Percentiles rank a stretch among this genome's conserved stretches.
These are phyloP conservation scores for Orthosia gothica DNA, from an alignment of 2,888 invertebrate genomes.

Conservation along the genomic window DNA sequence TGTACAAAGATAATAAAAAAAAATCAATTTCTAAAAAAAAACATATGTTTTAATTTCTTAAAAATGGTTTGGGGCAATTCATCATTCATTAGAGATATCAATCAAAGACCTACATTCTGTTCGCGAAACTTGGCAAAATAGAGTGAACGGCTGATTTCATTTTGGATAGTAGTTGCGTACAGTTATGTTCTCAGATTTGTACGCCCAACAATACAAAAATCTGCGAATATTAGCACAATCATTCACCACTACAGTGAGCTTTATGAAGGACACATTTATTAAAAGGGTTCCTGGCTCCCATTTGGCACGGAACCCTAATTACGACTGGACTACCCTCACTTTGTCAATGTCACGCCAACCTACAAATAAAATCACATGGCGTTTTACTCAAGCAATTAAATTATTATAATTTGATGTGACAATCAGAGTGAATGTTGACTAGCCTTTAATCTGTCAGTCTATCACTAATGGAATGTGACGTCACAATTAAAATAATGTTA, in stretches of 20 bases:
- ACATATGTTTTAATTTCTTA: too few relatives aligned
- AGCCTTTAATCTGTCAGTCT: neutral
- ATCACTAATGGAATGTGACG: neutral
- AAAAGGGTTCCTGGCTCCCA: neutral
- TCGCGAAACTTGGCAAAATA: too few relatives aligned
- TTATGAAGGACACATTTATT: neutral
- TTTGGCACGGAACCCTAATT: constrained; percentile 16
- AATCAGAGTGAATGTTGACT: neutral
- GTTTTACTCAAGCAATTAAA: constrained; percentile 14
- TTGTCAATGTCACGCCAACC: constrained; percentile 39
- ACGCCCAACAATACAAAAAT: neutral
- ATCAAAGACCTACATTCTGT: too few relatives aligned
- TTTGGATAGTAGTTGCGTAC: too few relatives aligned
- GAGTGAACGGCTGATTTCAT: too few relatives aligned
- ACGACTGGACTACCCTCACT: constrained; percentile 9
- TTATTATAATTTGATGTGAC: constrained; percentile 15
- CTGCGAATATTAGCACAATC: neutral
- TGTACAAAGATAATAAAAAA: too few relatives aligned
- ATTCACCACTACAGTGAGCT: neutral
- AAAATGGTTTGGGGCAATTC: too few relatives aligned
- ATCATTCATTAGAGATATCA: too few relatives aligned
- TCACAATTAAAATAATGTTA: neutral
- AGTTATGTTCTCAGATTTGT: neutral
- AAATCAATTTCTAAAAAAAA: too few relatives aligned
- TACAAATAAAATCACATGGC: constrained; percentile 18